Evolutionary conservation across 2,113 vertebrate species (phyloP), one percentile per base, ranked within the genome.

Genomic region (Sorex fumeus): DNA sequence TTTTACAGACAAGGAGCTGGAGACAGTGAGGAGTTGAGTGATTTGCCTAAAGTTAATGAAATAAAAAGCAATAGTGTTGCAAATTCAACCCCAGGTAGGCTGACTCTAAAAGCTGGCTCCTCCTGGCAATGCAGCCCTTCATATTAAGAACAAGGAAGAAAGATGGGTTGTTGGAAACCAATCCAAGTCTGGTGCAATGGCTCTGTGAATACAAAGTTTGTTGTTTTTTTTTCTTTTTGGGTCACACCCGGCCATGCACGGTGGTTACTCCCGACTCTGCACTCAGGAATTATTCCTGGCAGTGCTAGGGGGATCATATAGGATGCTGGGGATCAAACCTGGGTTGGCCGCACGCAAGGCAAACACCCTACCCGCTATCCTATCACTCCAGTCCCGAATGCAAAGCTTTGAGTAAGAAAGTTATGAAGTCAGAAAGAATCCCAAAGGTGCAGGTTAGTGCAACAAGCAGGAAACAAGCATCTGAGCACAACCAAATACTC

Each of bases 21-120:
- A 16, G 72, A n/a, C 57, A 87, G 27, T 84, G 10, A 94, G 27
- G 43, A 15, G 23, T 47, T 82, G 86, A 77, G 36, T 27, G 45
- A 75, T 81, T 82, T 80, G 43, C 28, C 36, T 66, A 80, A 8
- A 16, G 27, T 93, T 57, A 91, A 27, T 72, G 40, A 84, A 86
- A 60, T 62, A 84, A 79, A 32, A 85, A 70, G 45, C 27, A 25
- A 13, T 21, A 0, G 27, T 43, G 32, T 62, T 71, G 23, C 47
- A 72, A 50, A 50, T 50, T 50, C 47, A 50, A 50, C 47, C 67
- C 66, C 15, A 74, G 21, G 53, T 9, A 34, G 62, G 3, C 30
- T n/a, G 47, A 82, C n/a, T 80, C 34, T 43, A 57, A 60, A 75
- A n/a, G 57, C 81, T 60, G 57, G 57, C 19, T 16, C 45, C 10